These are phyloP conservation scores for Trichosurus vulpecula DNA, from an alignment of 2,797 vertebrate genomes.

Conservation along the genomic window DNA sequence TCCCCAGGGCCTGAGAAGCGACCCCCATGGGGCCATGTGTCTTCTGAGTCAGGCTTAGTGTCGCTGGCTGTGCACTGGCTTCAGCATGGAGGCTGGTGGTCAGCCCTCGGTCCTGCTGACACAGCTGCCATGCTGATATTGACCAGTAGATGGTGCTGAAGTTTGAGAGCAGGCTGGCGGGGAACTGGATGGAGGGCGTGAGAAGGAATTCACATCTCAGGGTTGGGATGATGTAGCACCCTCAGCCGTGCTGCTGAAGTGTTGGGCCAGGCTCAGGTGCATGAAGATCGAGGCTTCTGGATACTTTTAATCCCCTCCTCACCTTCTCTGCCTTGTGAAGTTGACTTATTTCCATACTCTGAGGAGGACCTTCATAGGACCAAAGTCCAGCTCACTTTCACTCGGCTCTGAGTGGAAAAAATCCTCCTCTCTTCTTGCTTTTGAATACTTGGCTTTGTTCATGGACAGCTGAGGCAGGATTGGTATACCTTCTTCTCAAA, in stretches of 20 bases:
- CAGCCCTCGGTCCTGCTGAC: fast-evolving
- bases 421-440: neutral
- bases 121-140: slow-evolving; percentile 32
- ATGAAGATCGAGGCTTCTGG: neutral
- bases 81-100: neutral
- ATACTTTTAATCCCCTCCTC: neutral
- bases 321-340: neutral
- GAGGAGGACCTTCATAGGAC: neutral
- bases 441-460: neutral
- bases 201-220: neutral
- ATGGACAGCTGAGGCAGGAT: neutral
- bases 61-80: neutral
- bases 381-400: neutral
- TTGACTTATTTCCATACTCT: neutral
- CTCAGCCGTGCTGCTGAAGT: neutral
- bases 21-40: neutral
- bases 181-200: neutral
- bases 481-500: neutral
- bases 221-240: neutral
- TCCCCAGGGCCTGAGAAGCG: neutral
- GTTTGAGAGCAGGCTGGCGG: slow-evolving; percentile 13
- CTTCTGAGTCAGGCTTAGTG: neutral
- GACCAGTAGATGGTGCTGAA: slow-evolving; percentile 74
- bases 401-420: neutral
- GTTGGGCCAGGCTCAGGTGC: neutral